Evolutionary conservation across 2,888 invertebrate genomes (phyloP).

Genomic region (Pseudococcus jackbeardsleyi): DNA sequence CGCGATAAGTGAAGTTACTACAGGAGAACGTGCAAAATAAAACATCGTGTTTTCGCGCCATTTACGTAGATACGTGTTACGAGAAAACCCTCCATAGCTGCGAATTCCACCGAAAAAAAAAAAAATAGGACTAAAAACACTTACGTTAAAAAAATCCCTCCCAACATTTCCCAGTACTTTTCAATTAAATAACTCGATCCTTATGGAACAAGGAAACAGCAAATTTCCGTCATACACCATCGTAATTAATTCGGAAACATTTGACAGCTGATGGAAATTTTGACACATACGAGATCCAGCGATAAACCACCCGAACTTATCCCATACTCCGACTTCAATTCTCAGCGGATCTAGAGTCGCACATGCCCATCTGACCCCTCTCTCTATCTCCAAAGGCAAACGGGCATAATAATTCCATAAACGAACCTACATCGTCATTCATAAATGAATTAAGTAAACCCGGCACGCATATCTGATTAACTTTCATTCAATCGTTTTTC

Average conservation of each 20-base stretch:
- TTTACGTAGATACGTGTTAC: background rate
- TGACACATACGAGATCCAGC: constrained; percentile 7
- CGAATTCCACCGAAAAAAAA: background rate
- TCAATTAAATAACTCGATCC: no score
- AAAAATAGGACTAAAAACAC: background rate
- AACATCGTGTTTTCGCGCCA: background rate
- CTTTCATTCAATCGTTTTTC: constrained; percentile 46
- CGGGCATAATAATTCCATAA: background rate
- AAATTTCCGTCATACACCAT: background rate
- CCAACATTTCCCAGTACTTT: no score
- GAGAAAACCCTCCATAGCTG: background rate
- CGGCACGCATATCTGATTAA: constrained; percentile 55
- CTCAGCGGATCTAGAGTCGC: no score
- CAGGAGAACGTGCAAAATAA: background rate
- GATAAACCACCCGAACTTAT: background rate
- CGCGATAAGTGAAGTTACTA: no score
- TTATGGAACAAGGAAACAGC: background rate
- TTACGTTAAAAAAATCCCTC: background rate
- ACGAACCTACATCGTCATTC: constrained; percentile 39
- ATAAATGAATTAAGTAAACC: constrained; percentile 46
- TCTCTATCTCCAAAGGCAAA: background rate
- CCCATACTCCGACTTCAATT: no score
- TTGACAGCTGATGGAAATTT: constrained; percentile 43
- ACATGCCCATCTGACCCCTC: background rate
- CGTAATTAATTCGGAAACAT: constrained; percentile 32